Evolutionary conservation across 2,113 vertebrate species (phyloP).

Genomic region (Syngnathus floridae): DNA sequence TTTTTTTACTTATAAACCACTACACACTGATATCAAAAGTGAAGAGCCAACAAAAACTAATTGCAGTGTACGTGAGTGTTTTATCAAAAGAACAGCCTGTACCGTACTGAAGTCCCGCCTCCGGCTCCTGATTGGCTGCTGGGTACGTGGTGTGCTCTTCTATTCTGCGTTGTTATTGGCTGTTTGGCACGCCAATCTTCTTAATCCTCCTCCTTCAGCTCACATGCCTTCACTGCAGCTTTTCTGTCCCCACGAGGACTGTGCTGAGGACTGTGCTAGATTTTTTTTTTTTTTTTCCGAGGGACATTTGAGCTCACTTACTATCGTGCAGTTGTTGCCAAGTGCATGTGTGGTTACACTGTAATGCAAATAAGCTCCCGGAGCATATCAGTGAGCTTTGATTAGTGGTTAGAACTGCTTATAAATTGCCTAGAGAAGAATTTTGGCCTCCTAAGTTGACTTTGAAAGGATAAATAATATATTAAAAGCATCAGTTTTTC

Average conservation of each 20-base stretch:
- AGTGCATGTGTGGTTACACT: conserved; percentile 4
- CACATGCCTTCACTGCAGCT: conserved; percentile 8
- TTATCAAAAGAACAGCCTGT: conserved; percentile 71
- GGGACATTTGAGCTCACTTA: background rate
- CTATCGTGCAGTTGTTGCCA: conserved; percentile 3
- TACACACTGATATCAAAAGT: conserved; percentile 65
- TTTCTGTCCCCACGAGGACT: conserved; percentile 21
- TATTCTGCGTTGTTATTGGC: conserved; percentile 61
- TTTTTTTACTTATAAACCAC: background rate
- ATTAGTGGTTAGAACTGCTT: background rate
- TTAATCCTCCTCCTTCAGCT: conserved; percentile 1
- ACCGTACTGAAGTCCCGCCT: conserved; percentile 52
- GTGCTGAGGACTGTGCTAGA: background rate
- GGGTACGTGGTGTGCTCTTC: conserved; percentile 70
- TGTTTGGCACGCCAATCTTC: conserved; percentile 49
- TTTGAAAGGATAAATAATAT: background rate
- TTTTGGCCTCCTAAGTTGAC: background rate
- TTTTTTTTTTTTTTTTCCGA: background rate
- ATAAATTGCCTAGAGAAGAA: background rate
- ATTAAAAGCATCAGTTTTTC: background rate
- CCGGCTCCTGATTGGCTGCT: conserved; percentile 56
- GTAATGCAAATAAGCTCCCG: background rate
- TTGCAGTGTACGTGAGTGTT: conserved; percentile 59
- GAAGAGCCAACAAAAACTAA: conserved; percentile 68
- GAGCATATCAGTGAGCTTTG: background rate